phyloP scores from a whole-genome alignment of 2,888 invertebrate genomes.

The Halictus quadricinctus region DNA sequence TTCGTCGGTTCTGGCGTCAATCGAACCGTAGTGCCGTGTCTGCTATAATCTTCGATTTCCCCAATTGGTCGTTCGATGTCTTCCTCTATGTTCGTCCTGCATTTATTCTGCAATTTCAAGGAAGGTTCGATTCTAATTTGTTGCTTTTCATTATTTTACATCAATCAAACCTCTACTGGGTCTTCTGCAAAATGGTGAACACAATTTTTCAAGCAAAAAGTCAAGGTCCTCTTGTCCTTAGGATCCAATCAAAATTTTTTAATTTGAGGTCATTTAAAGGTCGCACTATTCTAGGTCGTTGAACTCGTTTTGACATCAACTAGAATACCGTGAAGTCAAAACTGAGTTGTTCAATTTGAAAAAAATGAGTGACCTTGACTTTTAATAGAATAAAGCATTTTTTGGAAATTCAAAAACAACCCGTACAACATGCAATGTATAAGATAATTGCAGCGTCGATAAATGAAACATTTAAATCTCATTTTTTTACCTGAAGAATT shows the following conservation, averaged over 20 bases:
- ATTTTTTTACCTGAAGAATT: slow-evolving; percentile 44
- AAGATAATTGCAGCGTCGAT: background rate
- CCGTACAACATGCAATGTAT: background rate
- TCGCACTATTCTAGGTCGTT: background rate
- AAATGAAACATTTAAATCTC: no score
- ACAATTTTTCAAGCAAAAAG: background rate
- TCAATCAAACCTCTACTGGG: background rate
- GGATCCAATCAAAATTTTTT: no score
- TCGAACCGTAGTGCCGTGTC: slow-evolving; percentile 64
- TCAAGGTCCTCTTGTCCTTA: background rate
- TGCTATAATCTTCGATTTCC: slow-evolving; percentile 63
- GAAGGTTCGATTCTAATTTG: slow-evolving; percentile 4
- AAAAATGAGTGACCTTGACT: background rate
- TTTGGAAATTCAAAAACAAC: background rate
- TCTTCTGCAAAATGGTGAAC: background rate
- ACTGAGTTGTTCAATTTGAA: background rate
- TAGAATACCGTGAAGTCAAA: background rate
- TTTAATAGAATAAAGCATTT: background rate
- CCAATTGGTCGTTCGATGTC: slow-evolving; percentile 57
- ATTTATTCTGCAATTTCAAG: slow-evolving; percentile 47
- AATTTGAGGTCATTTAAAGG: no score
- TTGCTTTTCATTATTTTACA: background rate
- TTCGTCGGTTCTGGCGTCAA: slow-evolving; percentile 62
- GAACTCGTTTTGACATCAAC: background rate
- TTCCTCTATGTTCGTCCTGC: slow-evolving; percentile 34